Evolutionary conservation across 2,113 vertebrate species (phyloP), one percentile per base, ranked within the genome.

Genomic region (Gallinago undulata): DNA sequence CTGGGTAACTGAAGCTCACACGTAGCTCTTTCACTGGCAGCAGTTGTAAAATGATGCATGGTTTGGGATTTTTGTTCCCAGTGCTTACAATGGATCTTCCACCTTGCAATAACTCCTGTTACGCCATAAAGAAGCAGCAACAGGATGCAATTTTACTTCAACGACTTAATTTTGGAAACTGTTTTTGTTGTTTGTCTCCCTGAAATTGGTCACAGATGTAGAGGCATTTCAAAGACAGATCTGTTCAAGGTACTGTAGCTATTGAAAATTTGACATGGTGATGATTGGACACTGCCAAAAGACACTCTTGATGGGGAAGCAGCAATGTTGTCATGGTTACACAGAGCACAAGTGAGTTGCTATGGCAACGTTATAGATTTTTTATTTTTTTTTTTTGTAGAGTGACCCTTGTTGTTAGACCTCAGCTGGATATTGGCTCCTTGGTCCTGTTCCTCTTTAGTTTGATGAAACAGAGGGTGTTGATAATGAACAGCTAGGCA

Each of bases 261-360:
- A 41, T 19, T 94, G 75, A 84, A 80, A 67, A 90, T 84, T 67
- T 96, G 93, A 90, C 43, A 10, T 43, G 22, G 66, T 93, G 63
- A 37, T 88, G 84, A 76, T 89, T 76, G 82, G 90, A 72, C 59
- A 15, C 77, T 83, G 78, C 91, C 93, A 69, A 72, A 80, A 84
- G 59, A 82, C 41, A 69, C 37, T 79, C 47, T 84, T 63, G 73
- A 69, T 87, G 69, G 57, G 48, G 47, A 80, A 89, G 81, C 78
- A 91, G 92, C 63, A 57, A n/a, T 17, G 85, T 94, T 96, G 89
- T 62, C 88, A 92, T 95, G 90, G 92, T 91, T 94, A 96, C 79
- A 1, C 50, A 64, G 88, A 43, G 63, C 0, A 0, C 63, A 74
- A 56, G 24, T 50, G 62, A 68, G 96, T 90, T 96, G 77, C 94